Evolutionary conservation across 64 coral and sea anemone genomes (phyloP), one percentile per base, ranked within the genome.

Genomic region (Pocillopora verrucosa): DNA sequence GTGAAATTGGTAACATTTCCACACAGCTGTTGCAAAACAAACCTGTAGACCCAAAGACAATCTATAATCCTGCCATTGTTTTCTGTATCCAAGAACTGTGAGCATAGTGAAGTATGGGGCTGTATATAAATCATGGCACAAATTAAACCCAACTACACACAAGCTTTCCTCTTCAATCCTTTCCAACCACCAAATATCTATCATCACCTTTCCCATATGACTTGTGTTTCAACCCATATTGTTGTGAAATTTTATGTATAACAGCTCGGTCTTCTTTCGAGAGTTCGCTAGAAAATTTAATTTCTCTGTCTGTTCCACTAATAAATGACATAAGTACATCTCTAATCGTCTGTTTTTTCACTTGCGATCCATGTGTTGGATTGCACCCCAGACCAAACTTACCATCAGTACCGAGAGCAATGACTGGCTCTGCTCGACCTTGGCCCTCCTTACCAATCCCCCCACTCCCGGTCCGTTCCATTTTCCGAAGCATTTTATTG

Each of bases 401-500:
- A 5, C 93, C 90, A 60, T 95, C 76, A 22, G 68, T 92, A 17
- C 90, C 90, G 36, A 76, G 61, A 35, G 87, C 84, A 70, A 98
- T 82, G 51, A 98, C 93, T 25, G 96, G 96, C 60, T 92, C 91
- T 13, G 88, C 83, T 20, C 93, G 90, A 65, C 96, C 96, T 59
- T 98, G 93, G 13, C 84, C 74, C 60, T 83, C 90, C 34, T 95
- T 94, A 20, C 89, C 90, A 13, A 94, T 59, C 60, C 93, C 93
- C n/a, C 96, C 96, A 73, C 61, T 86, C 45, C 96, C 96, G 41
- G 77, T 90, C 96, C 96, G 95, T 22, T 93, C 96, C 96, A 98
- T 98, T 88, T 90, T 95, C 16, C 90, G 87, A 61, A 98, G 80
- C 78, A 98, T 87, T 75, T 90, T 90, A 84, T 90, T 98, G 30